Percentiles rank a stretch among this genome's conserved stretches.
phyloP scores from a whole-genome alignment of 2,797 vertebrate genomes.

The Limnodromus scolopaceus region DNA sequence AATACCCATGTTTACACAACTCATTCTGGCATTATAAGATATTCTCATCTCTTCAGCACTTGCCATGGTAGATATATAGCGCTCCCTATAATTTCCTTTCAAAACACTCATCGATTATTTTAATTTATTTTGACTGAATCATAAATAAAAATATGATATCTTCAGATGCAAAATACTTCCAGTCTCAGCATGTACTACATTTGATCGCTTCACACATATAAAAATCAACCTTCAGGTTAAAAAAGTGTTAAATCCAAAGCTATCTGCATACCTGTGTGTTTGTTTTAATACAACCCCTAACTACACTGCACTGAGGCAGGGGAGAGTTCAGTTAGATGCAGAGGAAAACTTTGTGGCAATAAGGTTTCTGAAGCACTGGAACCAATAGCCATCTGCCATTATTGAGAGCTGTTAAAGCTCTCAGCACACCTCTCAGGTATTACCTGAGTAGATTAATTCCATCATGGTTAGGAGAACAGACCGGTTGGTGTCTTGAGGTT shows the following conservation, averaged over 20 bases:
- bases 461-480: accelerated
- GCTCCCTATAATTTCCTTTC: conserved; percentile 16
- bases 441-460: too few relatives aligned
- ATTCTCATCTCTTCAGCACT: conserved; percentile 8
- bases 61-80: background rate
- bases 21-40: background rate
- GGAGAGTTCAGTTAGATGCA: accelerated
- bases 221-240: background rate
- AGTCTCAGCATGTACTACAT: background rate
- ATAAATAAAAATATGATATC: conserved; percentile 29
- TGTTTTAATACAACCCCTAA: background rate
- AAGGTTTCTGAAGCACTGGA: background rate
- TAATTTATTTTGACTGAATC: conserved; percentile 36
- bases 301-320: background rate
- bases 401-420: background rate
- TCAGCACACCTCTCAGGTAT: background rate
- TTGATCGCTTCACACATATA: background rate
- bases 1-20: conserved; percentile 19
- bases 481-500: background rate
- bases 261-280: background rate
- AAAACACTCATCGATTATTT: conserved; percentile 27
- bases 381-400: background rate
- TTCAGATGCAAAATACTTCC: conserved; percentile 2
- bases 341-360: background rate
- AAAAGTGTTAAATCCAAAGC: background rate